Base-by-base conservation (phyloP, 2,113 vertebrate genomes). In the Burhinus bistriatus region DNA sequence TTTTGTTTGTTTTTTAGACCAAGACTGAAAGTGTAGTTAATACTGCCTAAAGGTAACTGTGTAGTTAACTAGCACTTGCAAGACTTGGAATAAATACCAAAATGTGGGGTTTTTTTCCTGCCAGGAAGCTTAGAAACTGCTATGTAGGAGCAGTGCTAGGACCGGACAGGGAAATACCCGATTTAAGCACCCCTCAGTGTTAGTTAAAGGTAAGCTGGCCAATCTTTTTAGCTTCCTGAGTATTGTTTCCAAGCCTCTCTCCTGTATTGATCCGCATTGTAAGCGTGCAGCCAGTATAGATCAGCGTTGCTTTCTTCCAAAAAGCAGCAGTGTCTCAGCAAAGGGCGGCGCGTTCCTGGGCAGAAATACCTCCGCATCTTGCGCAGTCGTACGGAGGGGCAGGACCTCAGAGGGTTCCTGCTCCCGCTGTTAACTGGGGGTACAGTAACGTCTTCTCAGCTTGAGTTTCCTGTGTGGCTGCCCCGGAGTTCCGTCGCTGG, bases 21-120 rank as follows among this genome's bases (percentile, higher is more conserved):
- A 32, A 70, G 81, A 32, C 20, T 59, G 54, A 72, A 75, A 80
- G 66, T 2, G 5, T 61, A 36, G 87, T 66, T 80, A 42, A 57
- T 82, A 23, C 77, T 92, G 89, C 91, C 87, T 90, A 44, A 34
- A 69, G 93, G 59, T 93, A 51, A 71, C 72, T 57, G 44, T 66
- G 71, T 44, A 42, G 65, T 66, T 91, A 36, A 61, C 40, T 5
- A 32, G 68, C 64, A 82, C 26, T 58, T 91, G 76, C 23, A 59
- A 44, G 61, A 42, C 16, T 71, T 15, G 9, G 80, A 83, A 51
- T 66, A 68, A 96, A 96, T 40, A 66, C 79, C 91, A 90, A 40
- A 88, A 87, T 83, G 51, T 77, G 5, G 64, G 12, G 18, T 15
- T 34, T 36, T 65, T 52, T 42, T 36, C 62, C 54, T 97, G 83